A percentile compares a stretch with the other conserved stretches of the same genome.
These are phyloP conservation scores for Diorhabda carinulata DNA, from an alignment of 1,140 invertebrate species.

Conservation along the genomic window DNA sequence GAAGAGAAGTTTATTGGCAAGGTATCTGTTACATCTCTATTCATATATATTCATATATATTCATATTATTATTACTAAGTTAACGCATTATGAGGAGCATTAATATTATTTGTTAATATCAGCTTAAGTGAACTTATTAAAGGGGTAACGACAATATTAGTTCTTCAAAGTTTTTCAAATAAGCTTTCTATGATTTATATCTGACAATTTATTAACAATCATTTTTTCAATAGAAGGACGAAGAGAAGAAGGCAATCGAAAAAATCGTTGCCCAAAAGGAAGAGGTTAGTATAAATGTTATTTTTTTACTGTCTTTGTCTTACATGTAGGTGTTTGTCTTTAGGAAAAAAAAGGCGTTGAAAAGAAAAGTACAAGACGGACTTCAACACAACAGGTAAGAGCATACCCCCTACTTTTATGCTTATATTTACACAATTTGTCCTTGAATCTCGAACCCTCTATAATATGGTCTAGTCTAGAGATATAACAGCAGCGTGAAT, in stretches of 20 bases:
- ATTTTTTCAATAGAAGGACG: slow-evolving; percentile 45
- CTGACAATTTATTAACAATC: slow-evolving; percentile 28
- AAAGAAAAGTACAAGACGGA: slow-evolving; percentile 25
- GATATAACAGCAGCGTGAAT: too few relatives aligned
- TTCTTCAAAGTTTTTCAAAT: too few relatives aligned
- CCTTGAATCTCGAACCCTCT: too few relatives aligned
- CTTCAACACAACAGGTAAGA: slow-evolving; percentile 31
- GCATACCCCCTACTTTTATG: too few relatives aligned
- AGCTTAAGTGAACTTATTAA: too few relatives aligned
- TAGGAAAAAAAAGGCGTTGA: slow-evolving; percentile 31
- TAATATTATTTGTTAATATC: too few relatives aligned
- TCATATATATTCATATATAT: too few relatives aligned
- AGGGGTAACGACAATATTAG: slow-evolving; percentile 42
- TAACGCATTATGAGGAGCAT: too few relatives aligned
- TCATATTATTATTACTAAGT: background rate
- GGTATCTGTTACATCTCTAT: slow-evolving; percentile 4
- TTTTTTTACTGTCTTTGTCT: slow-evolving; percentile 28
- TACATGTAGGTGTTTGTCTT: slow-evolving; percentile 28
- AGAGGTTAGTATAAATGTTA: slow-evolving; percentile 36
- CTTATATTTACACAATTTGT: too few relatives aligned
- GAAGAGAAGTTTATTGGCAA: slow-evolving; percentile 46
- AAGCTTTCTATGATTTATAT: too few relatives aligned
- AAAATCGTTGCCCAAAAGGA: slow-evolving; percentile 48
- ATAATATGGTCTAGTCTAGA: too few relatives aligned
- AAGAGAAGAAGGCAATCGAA: slow-evolving; percentile 49